Percentiles rank a stretch among this genome's conserved stretches.
Evolutionary conservation across 53 echinoderm and acorn worm genomes (phyloP).

Genomic region (Zoroaster sp.): DNA sequence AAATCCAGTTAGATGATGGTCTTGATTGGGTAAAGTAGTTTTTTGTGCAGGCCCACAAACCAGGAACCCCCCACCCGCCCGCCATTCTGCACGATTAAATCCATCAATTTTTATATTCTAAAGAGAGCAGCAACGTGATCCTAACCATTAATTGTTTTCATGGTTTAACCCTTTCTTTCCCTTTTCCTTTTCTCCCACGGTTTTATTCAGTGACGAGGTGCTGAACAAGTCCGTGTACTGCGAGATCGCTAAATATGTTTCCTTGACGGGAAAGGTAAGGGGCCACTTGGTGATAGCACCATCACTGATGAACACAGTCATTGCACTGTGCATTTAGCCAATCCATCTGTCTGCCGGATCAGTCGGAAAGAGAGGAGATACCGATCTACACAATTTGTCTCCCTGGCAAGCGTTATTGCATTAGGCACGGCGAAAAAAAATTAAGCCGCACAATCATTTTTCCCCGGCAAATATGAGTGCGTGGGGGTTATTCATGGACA

Average conservation of each 20-base stretch:
- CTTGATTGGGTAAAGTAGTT: not conserved
- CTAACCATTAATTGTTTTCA: not conserved
- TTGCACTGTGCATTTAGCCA: conserved; percentile 39
- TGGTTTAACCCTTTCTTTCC: not conserved
- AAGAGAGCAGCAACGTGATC: not conserved
- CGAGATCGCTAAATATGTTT: conserved; percentile 86
- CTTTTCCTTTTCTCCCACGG: conserved; percentile 7
- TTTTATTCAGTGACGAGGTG: conserved; percentile 69
- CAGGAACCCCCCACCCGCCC: not conserved
- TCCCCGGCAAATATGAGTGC: not conserved
- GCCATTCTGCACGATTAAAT: not conserved
- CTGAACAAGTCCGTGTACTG: conserved; percentile 80
- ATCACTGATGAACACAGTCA: conserved; percentile 9
- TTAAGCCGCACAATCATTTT: not conserved
- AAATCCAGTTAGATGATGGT: conserved; percentile 17
- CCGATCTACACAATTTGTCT: conserved; percentile 39
- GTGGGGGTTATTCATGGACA: not conserved
- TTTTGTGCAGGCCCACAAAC: not conserved
- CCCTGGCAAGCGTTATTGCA: conserved; percentile 47
- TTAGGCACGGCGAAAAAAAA: conserved; percentile 4
- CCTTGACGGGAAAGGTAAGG: conserved; percentile 88
- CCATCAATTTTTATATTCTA: not conserved
- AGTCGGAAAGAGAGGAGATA: conserved; percentile 2
- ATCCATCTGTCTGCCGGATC: not conserved
- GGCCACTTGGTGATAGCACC: too few relatives aligned